Conservation (phyloP, 2,888 invertebrate species). For the Leptinotarsa peninsularis region DNA sequence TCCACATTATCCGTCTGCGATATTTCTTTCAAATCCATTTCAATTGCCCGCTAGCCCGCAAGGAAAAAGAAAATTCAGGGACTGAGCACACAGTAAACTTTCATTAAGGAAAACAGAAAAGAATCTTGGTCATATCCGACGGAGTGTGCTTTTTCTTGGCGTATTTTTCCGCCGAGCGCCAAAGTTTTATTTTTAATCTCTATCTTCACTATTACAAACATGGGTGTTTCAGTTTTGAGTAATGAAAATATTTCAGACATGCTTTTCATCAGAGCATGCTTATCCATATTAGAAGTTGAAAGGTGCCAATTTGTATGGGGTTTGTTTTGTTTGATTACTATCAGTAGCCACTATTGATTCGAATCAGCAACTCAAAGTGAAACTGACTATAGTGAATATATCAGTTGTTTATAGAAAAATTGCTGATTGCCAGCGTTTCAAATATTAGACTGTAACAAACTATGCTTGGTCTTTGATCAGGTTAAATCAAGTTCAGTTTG, state of each 20-base stretch:
- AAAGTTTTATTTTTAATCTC: not conserved
- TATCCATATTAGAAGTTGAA: not conserved
- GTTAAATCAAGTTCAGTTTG: too few species aligned
- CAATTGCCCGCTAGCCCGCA: constrained; percentile 13
- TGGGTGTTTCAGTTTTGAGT: not conserved
- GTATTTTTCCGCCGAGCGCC: not conserved
- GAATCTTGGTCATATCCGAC: constrained; percentile 1
- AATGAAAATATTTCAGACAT: not conserved
- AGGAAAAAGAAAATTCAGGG: not conserved
- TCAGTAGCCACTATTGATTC: too few species aligned
- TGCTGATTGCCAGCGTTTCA: too few species aligned
- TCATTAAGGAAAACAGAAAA: constrained; percentile 11
- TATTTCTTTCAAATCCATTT: not conserved
- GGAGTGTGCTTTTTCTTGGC: not conserved
- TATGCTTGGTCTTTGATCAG: too few species aligned
- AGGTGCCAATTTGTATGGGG: not conserved
- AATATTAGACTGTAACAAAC: too few species aligned
- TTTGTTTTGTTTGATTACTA: too few species aligned
- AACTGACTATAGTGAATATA: too few species aligned
- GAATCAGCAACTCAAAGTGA: too few species aligned
- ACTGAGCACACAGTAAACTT: constrained; percentile 6
- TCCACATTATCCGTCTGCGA: too few species aligned
- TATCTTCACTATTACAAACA: not conserved
- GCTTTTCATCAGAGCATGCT: not conserved
- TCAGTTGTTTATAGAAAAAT: too few species aligned